phyloP scores from a whole-genome alignment of 2,888 invertebrate genomes.

The Lamellibrachia satsuma region DNA sequence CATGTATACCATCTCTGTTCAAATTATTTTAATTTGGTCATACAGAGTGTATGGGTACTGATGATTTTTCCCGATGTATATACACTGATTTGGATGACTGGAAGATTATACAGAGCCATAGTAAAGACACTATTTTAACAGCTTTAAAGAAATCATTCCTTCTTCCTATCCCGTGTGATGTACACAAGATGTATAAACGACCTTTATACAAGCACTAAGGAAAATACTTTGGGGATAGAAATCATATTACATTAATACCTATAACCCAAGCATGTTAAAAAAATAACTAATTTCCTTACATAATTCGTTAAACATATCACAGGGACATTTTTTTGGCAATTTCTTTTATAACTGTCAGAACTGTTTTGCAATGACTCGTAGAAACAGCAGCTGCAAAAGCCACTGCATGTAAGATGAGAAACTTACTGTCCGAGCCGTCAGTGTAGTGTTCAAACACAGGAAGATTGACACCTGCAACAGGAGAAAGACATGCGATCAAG shows the following conservation, averaged over 20 bases:
- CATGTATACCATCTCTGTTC: neutral
- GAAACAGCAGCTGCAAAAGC: neutral
- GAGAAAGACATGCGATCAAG: neutral
- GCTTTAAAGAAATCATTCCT: too few species aligned
- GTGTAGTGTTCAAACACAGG: constrained; percentile 94
- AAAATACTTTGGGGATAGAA: neutral
- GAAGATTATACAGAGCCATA: too few species aligned
- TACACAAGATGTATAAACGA: too few species aligned
- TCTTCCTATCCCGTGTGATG: too few species aligned
- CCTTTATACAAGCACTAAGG: neutral
- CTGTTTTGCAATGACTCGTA: neutral
- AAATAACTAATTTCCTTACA: neutral
- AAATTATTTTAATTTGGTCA: too few species aligned
- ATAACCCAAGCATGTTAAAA: neutral
- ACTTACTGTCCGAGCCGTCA: constrained; percentile 87
- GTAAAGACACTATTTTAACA: too few species aligned
- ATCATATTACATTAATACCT: neutral
- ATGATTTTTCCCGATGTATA: too few species aligned
- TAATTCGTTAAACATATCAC: neutral
- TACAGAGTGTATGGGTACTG: too few species aligned
- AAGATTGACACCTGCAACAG: constrained; percentile 84
- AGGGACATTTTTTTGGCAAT: neutral
- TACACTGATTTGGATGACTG: too few species aligned
- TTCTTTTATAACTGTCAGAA: neutral
- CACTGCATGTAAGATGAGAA: neutral